Conservation (phyloP, 2,113 vertebrate genomes). For the Sinocyclocheilus rhinocerous region DNA sequence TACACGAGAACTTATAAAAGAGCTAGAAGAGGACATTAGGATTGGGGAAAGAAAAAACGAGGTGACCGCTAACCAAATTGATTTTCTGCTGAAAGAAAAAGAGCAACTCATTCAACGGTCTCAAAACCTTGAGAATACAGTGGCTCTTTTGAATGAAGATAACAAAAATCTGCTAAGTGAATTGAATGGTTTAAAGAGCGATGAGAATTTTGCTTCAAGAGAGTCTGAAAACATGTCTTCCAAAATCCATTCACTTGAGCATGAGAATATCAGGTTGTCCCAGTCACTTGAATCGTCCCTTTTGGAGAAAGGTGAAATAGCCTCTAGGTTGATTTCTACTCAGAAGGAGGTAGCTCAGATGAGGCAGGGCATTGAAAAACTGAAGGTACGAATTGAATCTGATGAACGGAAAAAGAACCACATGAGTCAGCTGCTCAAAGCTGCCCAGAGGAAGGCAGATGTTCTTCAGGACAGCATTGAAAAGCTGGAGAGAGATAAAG, state of each 20-base stretch:
- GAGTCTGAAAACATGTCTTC: slow-evolving; percentile 74
- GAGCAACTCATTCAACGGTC: slow-evolving; percentile 71
- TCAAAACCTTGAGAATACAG: slow-evolving; percentile 68
- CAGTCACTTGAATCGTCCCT: slow-evolving; percentile 81
- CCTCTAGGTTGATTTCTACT: slow-evolving; percentile 79
- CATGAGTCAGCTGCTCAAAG: slow-evolving; percentile 78
- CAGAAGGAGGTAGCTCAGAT: slow-evolving; percentile 83
- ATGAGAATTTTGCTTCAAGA: slow-evolving; percentile 69
- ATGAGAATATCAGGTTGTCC: slow-evolving; percentile 74
- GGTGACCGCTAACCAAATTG: slow-evolving; percentile 63
- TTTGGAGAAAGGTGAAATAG: slow-evolving; percentile 84
- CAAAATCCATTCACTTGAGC: slow-evolving; percentile 74
- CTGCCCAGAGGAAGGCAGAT: slow-evolving; percentile 77
- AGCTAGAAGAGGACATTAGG: slow-evolving; percentile 77
- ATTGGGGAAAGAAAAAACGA: slow-evolving; percentile 71
- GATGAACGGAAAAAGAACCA: slow-evolving; percentile 84
- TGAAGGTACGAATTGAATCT: slow-evolving; percentile 86
- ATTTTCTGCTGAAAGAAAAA: slow-evolving; percentile 71
- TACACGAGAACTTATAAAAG: slow-evolving; percentile 70
- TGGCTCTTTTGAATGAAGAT: slow-evolving; percentile 61
- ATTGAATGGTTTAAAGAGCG: slow-evolving; percentile 70
- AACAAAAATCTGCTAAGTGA: slow-evolving; percentile 72
- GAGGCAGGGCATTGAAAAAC: slow-evolving; percentile 85
- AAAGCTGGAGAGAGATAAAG: slow-evolving; percentile 71
- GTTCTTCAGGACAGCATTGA: slow-evolving; percentile 73